Percentiles rank a stretch among this genome's conserved stretches.
Conservation (phyloP, 2,888 invertebrate genomes). For the Psococerastis gibbosa region DNA sequence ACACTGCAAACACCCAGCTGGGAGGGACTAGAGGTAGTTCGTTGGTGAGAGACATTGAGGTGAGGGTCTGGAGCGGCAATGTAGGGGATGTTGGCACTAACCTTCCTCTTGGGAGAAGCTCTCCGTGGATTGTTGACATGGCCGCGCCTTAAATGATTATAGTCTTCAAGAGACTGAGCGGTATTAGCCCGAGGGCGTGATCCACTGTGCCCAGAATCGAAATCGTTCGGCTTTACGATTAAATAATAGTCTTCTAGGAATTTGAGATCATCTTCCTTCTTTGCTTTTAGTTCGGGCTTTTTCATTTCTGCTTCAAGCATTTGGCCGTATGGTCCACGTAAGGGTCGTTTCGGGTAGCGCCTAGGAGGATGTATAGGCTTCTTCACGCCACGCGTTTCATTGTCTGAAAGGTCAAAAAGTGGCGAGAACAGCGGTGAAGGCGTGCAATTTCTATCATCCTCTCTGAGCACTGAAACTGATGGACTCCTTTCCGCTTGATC, state of each 20-base stretch:
- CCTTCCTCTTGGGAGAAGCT: conserved; percentile 37
- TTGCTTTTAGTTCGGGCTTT: conserved; percentile 36
- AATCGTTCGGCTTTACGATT: conserved; percentile 13
- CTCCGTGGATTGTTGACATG: conserved; percentile 12
- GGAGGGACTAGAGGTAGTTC: conserved; percentile 62
- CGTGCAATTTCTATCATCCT: conserved; percentile 32
- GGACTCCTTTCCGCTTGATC: conserved; percentile 25
- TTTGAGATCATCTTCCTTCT: conserved; percentile 35
- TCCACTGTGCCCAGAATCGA: conserved; percentile 17
- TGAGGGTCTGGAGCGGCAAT: conserved; percentile 21
- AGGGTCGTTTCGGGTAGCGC: conserved; percentile 53
- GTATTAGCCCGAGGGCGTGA: conserved; percentile 13
- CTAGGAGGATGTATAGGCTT: conserved; percentile 23
- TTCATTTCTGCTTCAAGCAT: conserved; percentile 69
- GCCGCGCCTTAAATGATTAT: neutral
- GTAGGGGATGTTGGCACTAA: conserved; percentile 36
- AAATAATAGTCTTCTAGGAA: conserved; percentile 28
- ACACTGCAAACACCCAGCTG: conserved; percentile 41
- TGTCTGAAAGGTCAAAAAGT: conserved; percentile 35
- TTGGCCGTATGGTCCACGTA: conserved; percentile 58
- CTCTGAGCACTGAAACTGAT: conserved; percentile 30
- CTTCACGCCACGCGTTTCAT: conserved; percentile 29
- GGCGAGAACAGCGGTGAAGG: conserved; percentile 44
- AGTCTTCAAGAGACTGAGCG: conserved; percentile 3
- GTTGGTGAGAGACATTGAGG: conserved; percentile 40